These are phyloP conservation scores for Planococcus citri DNA, from an alignment of 1,140 invertebrate species.

Conservation along the genomic window DNA sequence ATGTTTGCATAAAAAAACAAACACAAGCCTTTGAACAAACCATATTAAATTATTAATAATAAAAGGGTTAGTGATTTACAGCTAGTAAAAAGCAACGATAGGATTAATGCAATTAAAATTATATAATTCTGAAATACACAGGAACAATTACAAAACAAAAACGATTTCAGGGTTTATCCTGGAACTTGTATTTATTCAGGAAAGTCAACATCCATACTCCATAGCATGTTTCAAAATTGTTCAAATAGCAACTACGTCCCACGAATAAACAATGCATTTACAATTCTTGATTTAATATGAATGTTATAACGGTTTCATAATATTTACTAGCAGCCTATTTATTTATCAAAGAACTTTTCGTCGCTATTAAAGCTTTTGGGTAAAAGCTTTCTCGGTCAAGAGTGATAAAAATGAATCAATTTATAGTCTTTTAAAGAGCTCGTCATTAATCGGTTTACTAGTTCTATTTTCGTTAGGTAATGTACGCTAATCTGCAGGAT, in stretches of 20 bases:
- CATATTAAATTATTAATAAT: background rate
- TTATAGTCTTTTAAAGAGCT: too few species aligned
- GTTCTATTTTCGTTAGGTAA: too few species aligned
- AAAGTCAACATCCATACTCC: background rate
- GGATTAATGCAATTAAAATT: background rate
- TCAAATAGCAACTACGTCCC: background rate
- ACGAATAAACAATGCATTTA: background rate
- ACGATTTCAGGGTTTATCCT: background rate
- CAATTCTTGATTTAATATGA: conserved; percentile 4
- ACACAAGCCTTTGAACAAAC: background rate
- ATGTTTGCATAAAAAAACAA: background rate
- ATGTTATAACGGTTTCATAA: background rate
- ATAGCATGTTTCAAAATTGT: background rate
- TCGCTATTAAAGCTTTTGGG: background rate
- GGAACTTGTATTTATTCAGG: background rate
- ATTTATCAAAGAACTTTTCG: conserved; percentile 7
- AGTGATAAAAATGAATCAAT: too few species aligned
- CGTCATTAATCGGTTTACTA: too few species aligned
- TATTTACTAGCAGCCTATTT: background rate
- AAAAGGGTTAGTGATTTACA: background rate
- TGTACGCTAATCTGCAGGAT: too few species aligned
- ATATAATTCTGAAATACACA: background rate
- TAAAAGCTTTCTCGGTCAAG: background rate
- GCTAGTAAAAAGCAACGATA: background rate
- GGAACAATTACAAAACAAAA: background rate